phyloP scores from a whole-genome alignment of 2,888 invertebrate species.

The Netelia virgata region DNA sequence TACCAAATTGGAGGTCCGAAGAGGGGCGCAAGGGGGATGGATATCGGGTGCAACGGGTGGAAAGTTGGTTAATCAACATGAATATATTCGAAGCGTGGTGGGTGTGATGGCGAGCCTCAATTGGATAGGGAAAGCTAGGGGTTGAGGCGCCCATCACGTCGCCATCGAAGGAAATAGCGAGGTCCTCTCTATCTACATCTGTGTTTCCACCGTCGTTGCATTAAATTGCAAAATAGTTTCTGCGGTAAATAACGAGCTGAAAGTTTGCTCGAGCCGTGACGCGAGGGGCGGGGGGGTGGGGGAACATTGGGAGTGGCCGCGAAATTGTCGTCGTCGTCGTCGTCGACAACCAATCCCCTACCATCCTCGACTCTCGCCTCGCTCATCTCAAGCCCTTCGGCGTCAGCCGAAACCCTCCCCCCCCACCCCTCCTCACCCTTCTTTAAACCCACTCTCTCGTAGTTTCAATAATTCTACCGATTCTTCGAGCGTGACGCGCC shows the following conservation, averaged over 20 bases:
- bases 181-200: background rate
- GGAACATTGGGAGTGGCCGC: slow-evolving; percentile 56
- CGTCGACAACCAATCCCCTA: slow-evolving; percentile 46
- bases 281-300: slow-evolving; percentile 21
- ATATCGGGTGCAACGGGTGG: background rate
- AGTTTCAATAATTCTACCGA: slow-evolving; percentile 46
- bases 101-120: no score
- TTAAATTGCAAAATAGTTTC: slow-evolving; percentile 81
- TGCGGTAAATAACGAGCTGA: slow-evolving; percentile 78
- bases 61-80: slow-evolving; percentile 13
- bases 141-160: background rate
- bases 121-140: background rate
- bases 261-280: slow-evolving; percentile 69
- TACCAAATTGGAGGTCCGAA: background rate
- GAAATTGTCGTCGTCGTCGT: slow-evolving; percentile 58
- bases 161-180: background rate
- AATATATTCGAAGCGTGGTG: slow-evolving; percentile 10
- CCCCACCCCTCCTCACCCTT: background rate
- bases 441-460: slow-evolving; percentile 21
- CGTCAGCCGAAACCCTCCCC: slow-evolving; percentile 19
- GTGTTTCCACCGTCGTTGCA: slow-evolving; percentile 44
- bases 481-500: slow-evolving; percentile 28
- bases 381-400: slow-evolving; percentile 41
- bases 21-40: background rate
- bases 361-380: slow-evolving; percentile 44